A percentile compares a stretch with the other conserved stretches of the same genome.
These are phyloP conservation scores for Hucho hucho DNA, from an alignment of 2,113 vertebrate genomes.

Conservation along the genomic window DNA sequence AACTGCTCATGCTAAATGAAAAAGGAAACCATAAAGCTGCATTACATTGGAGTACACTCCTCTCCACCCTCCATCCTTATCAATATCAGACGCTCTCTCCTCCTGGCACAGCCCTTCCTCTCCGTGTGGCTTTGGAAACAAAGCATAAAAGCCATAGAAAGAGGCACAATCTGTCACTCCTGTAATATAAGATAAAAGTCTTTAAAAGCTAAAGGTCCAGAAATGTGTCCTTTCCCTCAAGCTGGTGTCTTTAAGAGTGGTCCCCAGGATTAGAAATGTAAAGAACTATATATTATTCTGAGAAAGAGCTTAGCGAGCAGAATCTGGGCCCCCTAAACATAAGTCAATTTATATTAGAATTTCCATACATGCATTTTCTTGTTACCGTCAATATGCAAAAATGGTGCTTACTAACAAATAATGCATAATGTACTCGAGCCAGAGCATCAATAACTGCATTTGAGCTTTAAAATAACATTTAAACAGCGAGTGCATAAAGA, in stretches of 20 bases:
- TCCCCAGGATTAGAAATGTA: slow-evolving; percentile 90
- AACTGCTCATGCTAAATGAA: slow-evolving; percentile 73
- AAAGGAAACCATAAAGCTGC: slow-evolving; percentile 72
- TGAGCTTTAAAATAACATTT: slow-evolving; percentile 93
- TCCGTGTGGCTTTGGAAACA: slow-evolving; percentile 57
- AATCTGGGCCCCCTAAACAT: slow-evolving; percentile 86
- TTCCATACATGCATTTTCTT: slow-evolving; percentile 99
- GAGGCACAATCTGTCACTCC: slow-evolving; percentile 71
- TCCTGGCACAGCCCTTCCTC: slow-evolving; percentile 45
- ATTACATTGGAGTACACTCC: slow-evolving; percentile 69
- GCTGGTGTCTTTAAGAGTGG: slow-evolving; percentile 66
- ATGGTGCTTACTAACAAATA: slow-evolving; percentile 98
- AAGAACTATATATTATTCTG: slow-evolving; percentile 87
- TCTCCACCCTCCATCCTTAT: slow-evolving; percentile 69
- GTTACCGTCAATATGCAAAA: slow-evolving; percentile 99
- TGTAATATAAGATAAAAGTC: slow-evolving; percentile 77
- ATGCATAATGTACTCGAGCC: slow-evolving; percentile 96
- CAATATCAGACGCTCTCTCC: slow-evolving; percentile 63
- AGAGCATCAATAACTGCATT: slow-evolving; percentile 91
- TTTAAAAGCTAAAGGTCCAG: slow-evolving; percentile 71
- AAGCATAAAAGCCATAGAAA: slow-evolving; percentile 74
- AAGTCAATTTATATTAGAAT: slow-evolving; percentile 99
- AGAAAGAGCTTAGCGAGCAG: slow-evolving; percentile 96
- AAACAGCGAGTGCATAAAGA: slow-evolving; percentile 75
- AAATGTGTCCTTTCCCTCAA: slow-evolving; percentile 44